Evolutionary conservation across 2,888 invertebrate species (phyloP), one percentile per base, ranked within the genome.

Genomic region (Xanthia togata): DNA sequence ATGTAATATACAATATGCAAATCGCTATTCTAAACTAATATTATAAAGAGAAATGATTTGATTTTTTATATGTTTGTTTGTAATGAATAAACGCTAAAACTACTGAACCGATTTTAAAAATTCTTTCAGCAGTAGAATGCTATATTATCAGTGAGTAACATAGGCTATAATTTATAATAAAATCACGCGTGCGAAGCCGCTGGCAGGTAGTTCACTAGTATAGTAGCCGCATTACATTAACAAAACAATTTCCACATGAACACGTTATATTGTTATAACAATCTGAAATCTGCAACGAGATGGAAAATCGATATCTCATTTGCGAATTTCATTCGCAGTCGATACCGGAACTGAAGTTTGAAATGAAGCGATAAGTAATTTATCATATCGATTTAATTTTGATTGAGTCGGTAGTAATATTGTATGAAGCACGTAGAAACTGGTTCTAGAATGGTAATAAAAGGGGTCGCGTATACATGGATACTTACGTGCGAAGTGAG

Each of bases 321-420:
- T 76, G 67, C 53, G 26, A 64, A 70, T 74, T 74, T 74, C 55
- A 38, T 73, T 78, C 50, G 55, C 63, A 59, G 57, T 77, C 53
- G 72, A 75, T 67, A 76, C 64, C 74, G 81, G 81, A 81, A 81
- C 76, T 60, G 74, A 73, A 76, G 62, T 70, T 76, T 44, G 11
- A 73, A 79, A 74, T 65, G 67, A 60, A 70, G 53, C 59, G 50
- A 60, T 69, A 76, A 68, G 55, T 73, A 62, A 79, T 70, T 63
- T 73, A 77, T 70, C 62, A 70, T 60, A 77, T 78, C 71, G 67
- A 73, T 86, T 78, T 67, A 72, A 73, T 76, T 83, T 78, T 78
- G 77, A 86, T 86, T 70, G 65, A 71, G 70, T 73, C 50, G 70
- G n/a, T 73, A 76, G 31, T 67, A 38, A 68, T 65, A 76, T 73